Percentiles rank a stretch among this genome's conserved stretches.
These are phyloP conservation scores for Auanema sp. DNA, from an alignment of 2,888 invertebrate species.

Conservation along the genomic window DNA sequence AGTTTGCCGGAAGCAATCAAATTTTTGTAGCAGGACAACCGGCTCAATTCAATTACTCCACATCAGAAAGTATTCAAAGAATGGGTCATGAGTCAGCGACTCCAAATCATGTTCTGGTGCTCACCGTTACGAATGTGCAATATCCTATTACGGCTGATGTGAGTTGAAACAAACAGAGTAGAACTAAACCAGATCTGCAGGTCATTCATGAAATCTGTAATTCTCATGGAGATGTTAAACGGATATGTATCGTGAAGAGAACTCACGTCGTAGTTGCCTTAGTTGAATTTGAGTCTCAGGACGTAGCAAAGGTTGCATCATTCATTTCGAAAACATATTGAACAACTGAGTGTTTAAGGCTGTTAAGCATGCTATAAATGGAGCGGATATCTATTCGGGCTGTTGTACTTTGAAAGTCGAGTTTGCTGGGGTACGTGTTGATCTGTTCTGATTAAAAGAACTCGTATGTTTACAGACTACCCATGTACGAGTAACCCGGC, in stretches of 20 bases:
- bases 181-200: constrained; percentile 65
- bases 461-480: constrained; percentile 46
- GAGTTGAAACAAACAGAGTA: constrained; percentile 67
- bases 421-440: constrained; percentile 86
- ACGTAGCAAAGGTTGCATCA: constrained; percentile 8
- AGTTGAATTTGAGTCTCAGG: constrained; percentile 16
- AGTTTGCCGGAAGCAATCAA: constrained; percentile 48
- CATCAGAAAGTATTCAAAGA: constrained; percentile 45
- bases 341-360: constrained; percentile 64
- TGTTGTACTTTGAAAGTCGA: constrained; percentile 99
- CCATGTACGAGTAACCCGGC: constrained; percentile 51
- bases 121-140: constrained; percentile 95
- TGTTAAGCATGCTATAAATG: constrained; percentile 91
- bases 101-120: constrained; percentile 92
- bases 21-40: constrained; percentile 66
- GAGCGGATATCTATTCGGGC: constrained; percentile 98
- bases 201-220: constrained; percentile 95
- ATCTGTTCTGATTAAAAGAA: background rate
- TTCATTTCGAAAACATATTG: background rate
- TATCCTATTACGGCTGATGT: constrained; percentile 90
- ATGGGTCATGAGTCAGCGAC: constrained; percentile 70
- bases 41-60: constrained; percentile 67
- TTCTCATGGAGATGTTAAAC: constrained; percentile 88
- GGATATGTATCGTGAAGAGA: constrained; percentile 80
- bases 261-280: constrained; percentile 13